These are phyloP conservation scores for Ctenoplectra terminalis DNA, from an alignment of 1,140 invertebrate genomes.

Conservation along the genomic window DNA sequence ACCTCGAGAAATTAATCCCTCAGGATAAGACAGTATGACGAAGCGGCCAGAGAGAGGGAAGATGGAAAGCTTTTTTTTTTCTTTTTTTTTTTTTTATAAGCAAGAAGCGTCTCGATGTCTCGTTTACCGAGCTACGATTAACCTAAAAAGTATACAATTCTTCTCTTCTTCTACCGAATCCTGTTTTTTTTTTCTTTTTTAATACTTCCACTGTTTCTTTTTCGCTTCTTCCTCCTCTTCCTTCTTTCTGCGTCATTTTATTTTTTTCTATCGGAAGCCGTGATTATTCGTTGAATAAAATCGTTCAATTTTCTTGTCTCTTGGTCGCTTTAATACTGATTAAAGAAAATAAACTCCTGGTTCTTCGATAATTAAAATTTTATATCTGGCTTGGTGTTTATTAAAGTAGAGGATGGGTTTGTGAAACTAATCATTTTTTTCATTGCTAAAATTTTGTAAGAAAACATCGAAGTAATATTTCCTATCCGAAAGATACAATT, in stretches of 20 bases:
- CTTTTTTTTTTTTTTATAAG: conserved; percentile 63
- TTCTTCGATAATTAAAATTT: too few relatives aligned
- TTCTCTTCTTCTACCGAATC: conserved; percentile 25
- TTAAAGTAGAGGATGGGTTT: too few relatives aligned
- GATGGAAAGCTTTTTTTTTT: conserved; percentile 59
- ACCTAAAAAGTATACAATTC: conserved; percentile 69
- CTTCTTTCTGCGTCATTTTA: not conserved
- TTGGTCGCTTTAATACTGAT: too few relatives aligned
- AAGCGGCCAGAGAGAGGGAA: conserved; percentile 55
- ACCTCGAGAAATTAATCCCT: conserved; percentile 74
- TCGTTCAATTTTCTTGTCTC: too few relatives aligned
- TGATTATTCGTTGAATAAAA: too few relatives aligned
- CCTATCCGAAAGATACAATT: too few relatives aligned
- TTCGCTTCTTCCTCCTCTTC: not conserved
- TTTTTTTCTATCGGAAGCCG: too few relatives aligned
- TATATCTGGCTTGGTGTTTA: too few relatives aligned
- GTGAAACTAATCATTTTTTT: too few relatives aligned
- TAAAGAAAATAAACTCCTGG: too few relatives aligned
- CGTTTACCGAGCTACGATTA: conserved; percentile 71
- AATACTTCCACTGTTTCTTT: conserved; percentile 13
- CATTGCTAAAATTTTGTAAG: too few relatives aligned
- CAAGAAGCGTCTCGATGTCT: conserved; percentile 63
- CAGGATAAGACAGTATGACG: conserved; percentile 73
- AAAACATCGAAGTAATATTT: too few relatives aligned
- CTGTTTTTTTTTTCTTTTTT: conserved; percentile 15